Conservation (phyloP, 2,113 vertebrate genomes). For the Condylura cristata region DNA sequence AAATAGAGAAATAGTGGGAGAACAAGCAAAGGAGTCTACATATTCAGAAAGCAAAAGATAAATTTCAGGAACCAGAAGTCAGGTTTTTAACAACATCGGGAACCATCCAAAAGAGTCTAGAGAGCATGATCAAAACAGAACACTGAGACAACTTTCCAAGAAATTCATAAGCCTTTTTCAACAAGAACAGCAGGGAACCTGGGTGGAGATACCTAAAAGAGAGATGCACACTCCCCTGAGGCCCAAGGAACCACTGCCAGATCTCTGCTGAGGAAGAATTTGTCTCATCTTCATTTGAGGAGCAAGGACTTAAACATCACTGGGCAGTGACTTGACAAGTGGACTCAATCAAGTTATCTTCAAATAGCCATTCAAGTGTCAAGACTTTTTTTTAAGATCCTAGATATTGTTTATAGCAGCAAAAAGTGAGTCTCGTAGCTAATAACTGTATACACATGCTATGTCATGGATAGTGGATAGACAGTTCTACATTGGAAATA, state of each 20-base stretch:
- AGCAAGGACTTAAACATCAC: not conserved
- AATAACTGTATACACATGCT: not conserved
- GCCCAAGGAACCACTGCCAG: not conserved
- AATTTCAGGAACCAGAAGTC: not conserved
- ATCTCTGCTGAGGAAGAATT: not conserved
- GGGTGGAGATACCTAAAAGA: not conserved
- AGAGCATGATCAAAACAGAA: not conserved
- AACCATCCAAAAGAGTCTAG: not conserved
- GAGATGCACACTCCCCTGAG: not conserved
- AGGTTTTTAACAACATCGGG: not conserved
- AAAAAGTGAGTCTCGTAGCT: not conserved
- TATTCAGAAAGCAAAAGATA: slow-evolving; percentile 10
- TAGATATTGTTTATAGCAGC: not conserved
- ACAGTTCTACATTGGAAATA: not conserved
- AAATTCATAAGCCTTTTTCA: not conserved
- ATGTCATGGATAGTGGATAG: not conserved
- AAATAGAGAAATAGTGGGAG: not conserved
- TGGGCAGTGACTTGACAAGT: not conserved
- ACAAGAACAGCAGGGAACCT: not conserved
- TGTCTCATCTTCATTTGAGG: not conserved
- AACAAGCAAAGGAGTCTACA: not conserved
- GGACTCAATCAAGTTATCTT: not conserved
- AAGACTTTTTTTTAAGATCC: not conserved
- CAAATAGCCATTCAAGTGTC: not conserved
- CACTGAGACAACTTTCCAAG: not conserved